Conservation (phyloP, 2,113 vertebrate genomes). For the Dicentrarchus labrax region DNA sequence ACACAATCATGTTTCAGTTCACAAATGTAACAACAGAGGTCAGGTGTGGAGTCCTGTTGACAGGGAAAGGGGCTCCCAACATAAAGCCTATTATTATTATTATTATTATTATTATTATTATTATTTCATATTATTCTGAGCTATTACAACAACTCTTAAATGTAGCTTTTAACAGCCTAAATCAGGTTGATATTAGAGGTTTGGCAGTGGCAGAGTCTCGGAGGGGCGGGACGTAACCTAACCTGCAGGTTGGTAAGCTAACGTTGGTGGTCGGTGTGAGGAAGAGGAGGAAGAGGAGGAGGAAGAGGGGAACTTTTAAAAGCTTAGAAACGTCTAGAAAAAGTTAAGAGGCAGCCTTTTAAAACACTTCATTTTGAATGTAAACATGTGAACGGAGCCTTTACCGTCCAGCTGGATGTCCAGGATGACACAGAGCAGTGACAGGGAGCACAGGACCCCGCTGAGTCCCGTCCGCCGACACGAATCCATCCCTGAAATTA, state of each 20-base stretch:
- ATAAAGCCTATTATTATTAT: too few species aligned
- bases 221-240: not conserved
- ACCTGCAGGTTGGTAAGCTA: not conserved
- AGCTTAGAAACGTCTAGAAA: not conserved
- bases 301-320: not conserved
- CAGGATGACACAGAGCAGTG: conserved; percentile 86
- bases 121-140: too few species aligned
- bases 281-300: too few species aligned
- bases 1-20: too few species aligned
- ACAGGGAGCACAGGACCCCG: conserved; percentile 84
- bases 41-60: too few species aligned
- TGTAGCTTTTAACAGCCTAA: not conserved
- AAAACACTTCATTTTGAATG: not conserved
- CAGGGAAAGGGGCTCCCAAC: too few species aligned
- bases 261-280: not conserved
- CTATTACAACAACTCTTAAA: not conserved
- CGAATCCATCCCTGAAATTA: conserved; percentile 74
- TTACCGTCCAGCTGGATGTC: conserved; percentile 89
- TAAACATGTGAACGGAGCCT: not conserved
- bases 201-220: not conserved
- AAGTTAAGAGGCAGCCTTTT: too few species aligned
- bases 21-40: too few species aligned
- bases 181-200: not conserved
- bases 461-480: conserved; percentile 80
- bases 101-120: too few species aligned